Conservation (phyloP, 1,140 invertebrate species). For the Pogonomyrmex californicus region DNA sequence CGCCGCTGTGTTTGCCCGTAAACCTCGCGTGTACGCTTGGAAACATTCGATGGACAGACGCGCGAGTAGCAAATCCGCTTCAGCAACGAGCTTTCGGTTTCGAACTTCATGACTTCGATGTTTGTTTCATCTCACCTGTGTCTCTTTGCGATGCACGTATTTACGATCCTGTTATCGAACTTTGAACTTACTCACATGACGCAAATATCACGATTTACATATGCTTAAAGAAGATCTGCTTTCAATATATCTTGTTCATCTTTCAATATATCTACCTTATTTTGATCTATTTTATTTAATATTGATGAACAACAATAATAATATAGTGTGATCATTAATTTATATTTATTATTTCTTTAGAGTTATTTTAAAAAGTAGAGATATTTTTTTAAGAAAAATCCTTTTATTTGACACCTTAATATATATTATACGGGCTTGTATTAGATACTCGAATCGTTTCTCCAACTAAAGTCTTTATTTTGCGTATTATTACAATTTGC, state of each 20-base stretch:
- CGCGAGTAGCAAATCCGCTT: conserved; percentile 40
- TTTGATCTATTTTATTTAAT: background rate
- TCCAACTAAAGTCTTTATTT: no score
- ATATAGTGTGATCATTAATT: background rate
- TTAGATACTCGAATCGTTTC: no score
- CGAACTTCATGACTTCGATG: conserved; percentile 11
- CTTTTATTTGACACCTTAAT: background rate
- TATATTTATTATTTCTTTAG: background rate
- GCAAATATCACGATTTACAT: background rate
- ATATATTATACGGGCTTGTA: no score
- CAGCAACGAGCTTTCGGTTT: conserved; percentile 30
- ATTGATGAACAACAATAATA: background rate
- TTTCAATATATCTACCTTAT: no score
- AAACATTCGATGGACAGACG: conserved; percentile 34
- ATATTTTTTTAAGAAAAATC: background rate
- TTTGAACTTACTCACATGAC: conserved; percentile 1
- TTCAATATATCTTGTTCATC: background rate
- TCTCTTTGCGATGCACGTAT: background rate
- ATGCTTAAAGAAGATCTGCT: background rate
- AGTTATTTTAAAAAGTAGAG: background rate
- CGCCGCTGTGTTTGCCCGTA: conserved; percentile 50
- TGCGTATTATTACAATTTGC: no score
- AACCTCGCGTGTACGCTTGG: conserved; percentile 40
- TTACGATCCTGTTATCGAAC: background rate
- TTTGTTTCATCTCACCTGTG: conserved; percentile 16